These are phyloP conservation scores for Melipona quadrifasciata DNA, from an alignment of 1,140 invertebrate species.

Conservation along the genomic window DNA sequence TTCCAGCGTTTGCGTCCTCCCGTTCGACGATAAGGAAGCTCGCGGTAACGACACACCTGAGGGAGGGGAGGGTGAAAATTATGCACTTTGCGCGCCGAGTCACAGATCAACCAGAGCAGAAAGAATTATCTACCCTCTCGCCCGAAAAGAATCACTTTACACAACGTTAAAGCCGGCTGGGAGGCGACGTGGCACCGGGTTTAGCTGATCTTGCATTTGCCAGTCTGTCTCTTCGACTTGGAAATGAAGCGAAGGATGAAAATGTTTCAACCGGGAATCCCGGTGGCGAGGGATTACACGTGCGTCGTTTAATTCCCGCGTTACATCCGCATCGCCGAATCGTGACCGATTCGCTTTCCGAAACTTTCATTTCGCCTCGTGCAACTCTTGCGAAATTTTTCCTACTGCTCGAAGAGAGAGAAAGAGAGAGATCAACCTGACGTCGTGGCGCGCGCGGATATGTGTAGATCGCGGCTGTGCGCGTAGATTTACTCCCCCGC, in stretches of 20 bases:
- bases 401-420: not conserved
- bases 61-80: too few species aligned
- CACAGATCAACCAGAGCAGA: too few species aligned
- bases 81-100: not conserved
- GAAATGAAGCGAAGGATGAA: conserved; percentile 16
- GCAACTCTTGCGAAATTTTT: not conserved
- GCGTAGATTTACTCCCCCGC: not conserved
- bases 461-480: not conserved
- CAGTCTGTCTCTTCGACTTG: conserved; percentile 24
- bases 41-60: too few species aligned
- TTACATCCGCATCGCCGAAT: not conserved
- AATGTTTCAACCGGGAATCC: not conserved
- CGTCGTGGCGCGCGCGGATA: not conserved
- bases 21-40: too few species aligned
- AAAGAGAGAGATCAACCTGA: too few species aligned
- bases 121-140: not conserved
- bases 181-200: not conserved
- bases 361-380: not conserved
- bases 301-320: not conserved
- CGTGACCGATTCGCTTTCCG: not conserved
- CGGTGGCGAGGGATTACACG: not conserved
- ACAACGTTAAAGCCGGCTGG: not conserved
- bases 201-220: conserved; percentile 24
- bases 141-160: not conserved
- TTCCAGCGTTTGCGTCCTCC: too few species aligned